phyloP scores from a whole-genome alignment of 2,797 vertebrate genomes.

The Platalea minor region DNA sequence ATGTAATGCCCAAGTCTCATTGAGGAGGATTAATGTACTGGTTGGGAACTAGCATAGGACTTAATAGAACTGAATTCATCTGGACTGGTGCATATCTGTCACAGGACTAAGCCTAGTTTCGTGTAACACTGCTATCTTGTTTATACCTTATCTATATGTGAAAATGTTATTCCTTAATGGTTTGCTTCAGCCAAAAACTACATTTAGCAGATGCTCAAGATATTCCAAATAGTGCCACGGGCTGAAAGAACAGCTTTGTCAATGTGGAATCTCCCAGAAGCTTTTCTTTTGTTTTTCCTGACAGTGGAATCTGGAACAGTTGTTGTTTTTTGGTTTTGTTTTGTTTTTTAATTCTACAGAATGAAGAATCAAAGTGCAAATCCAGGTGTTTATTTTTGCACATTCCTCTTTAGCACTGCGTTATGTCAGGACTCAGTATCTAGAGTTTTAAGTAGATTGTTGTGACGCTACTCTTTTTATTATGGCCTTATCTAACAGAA shows the following conservation, averaged over 20 bases:
- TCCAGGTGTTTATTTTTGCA: constrained; percentile 36
- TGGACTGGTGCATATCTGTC: too few species aligned
- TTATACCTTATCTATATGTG: background rate
- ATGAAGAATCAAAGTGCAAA: constrained; percentile 33
- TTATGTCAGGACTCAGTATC: background rate
- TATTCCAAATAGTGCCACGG: constrained; percentile 81
- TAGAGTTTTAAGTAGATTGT: background rate
- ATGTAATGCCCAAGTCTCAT: background rate
- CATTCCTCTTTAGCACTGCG: constrained; percentile 12
- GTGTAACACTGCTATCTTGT: background rate
- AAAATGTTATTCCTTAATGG: constrained; percentile 64
- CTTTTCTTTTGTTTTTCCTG: constrained; percentile 10
- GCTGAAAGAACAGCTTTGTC: constrained; percentile 71
- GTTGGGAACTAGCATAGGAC: background rate
- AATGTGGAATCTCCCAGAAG: background rate
- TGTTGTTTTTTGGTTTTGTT: background rate
- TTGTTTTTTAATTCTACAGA: background rate
- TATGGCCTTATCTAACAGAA: constrained; percentile 69
- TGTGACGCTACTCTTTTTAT: constrained; percentile 51
- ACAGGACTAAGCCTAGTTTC: background rate
- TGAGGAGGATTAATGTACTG: background rate
- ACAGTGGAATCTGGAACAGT: constrained; percentile 35
- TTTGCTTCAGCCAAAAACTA: constrained; percentile 87
- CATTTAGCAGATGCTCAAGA: constrained; percentile 94
- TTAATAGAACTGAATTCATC: background rate